Evolutionary conservation across 2,888 invertebrate species (phyloP), one percentile per base, ranked within the genome.

Genomic region (Drosophila stalkeri): DNA sequence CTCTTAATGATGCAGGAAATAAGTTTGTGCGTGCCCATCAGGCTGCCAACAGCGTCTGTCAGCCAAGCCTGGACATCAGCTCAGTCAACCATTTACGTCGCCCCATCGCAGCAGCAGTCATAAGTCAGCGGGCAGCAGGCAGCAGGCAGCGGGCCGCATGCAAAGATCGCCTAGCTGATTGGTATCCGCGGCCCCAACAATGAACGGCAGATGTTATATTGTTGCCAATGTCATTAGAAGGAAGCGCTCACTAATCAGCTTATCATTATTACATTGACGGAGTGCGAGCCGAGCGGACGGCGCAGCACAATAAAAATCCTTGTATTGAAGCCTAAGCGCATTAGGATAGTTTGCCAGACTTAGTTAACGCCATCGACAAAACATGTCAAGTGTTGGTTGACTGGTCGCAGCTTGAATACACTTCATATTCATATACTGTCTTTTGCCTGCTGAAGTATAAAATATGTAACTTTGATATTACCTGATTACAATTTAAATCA

Each of bases 1-100:
- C 75, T 63, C 75, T 77, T 86, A 85, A 86, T 86, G 86, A 86
- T 81, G 86, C 79, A 86, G 85, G 86, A 86, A 85, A 86, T 86
- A 84, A 85, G 84, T 74, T 86, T 86, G 86, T 85, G 82, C 80
- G 70, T 61, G 70, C 64, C 71, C 72, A 74, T 75, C 80, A 73
- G 72, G 73, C 31, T 71, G 67, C 63, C 82, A 77, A 56, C 76
- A 64, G 7, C 55, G 64, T 57, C 56, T 65, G 39, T 65, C 70
- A 69, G 51, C 44, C 64, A 62, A 54, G 27, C 54, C 41, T 44
- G 63, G 18, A 27, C 41, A 16, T 3, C 55, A 27, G 44, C 62
- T 37, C 44, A 44, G 33, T 49, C 20, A 41, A 23, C 33, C 46
- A 20, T 49, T 33, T 64, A 55, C 47, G 18, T 51, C 35, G 43